Evolutionary conservation across 2,113 vertebrate species (phyloP).

Genomic region (Nasalis larvatus): DNA sequence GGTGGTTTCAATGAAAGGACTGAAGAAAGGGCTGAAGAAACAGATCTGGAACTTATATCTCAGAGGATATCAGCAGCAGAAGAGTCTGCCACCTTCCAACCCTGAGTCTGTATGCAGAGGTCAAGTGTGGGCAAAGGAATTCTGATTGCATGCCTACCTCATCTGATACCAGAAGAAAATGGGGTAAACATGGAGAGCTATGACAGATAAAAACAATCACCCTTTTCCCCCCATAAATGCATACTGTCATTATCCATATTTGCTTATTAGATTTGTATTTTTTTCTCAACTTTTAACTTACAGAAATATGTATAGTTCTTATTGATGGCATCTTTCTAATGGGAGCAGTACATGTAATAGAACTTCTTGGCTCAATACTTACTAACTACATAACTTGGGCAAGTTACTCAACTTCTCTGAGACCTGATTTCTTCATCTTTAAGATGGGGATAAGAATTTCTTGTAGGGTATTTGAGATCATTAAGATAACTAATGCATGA

Average conservation of each 20-base stretch:
- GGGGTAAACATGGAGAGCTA: neutral
- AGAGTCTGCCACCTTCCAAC: neutral
- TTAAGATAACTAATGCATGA: neutral
- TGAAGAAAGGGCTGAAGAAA: neutral
- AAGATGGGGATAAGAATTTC: neutral
- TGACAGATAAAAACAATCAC: neutral
- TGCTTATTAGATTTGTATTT: neutral
- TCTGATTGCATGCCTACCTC: too few species aligned
- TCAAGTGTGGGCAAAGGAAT: neutral
- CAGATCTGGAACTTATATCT: neutral
- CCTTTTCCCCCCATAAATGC: accelerated
- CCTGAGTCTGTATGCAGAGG: neutral
- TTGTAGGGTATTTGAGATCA: neutral
- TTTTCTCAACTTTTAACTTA: neutral
- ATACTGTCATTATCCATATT: neutral
- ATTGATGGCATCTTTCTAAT: neutral
- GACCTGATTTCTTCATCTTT: neutral
- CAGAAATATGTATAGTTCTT: neutral
- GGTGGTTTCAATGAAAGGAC: neutral
- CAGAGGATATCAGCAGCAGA: too few species aligned
- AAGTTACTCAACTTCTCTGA: neutral
- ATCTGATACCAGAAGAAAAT: neutral
- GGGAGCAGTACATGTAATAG: neutral
- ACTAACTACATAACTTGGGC: neutral
- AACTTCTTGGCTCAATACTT: neutral